Base-by-base conservation (phyloP, 1,140 invertebrate species). In the Trichonephila clavata region DNA sequence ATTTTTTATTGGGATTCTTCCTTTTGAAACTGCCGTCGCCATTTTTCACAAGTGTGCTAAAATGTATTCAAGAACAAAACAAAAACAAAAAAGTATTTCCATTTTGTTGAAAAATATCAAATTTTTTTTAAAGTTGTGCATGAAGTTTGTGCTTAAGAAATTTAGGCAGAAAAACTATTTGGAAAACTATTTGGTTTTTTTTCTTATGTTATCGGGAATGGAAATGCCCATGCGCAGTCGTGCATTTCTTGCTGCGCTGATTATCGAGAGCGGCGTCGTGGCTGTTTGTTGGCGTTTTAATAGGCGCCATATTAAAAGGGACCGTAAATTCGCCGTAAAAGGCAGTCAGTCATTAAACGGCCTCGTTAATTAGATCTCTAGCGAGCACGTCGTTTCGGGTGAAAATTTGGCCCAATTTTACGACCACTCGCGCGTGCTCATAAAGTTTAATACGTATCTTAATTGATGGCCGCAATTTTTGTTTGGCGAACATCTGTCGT, bases 361-460 rank as follows among this genome's bases (percentile, higher is more conserved):
- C 91, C 27, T 92, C 91, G 80, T 92, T 92, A 92, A 92, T 92
- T 92, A 92, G 91, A 86, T 68, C 81, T 21, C 63, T 61, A 71
- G 50, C 21, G 43, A 24, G 50, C 50, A 57, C 59, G 32, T 61
- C 59, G 83, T 83, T 91, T 86, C 7, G 81, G 91, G 27, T n/a
- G 83, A 92, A 92, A 92, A 86, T 92, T 92, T 68, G 83, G 81
- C 83, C 63, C 16, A 71, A 86, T 86, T 92, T 92, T 92, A 92
- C 83, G 91, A 86, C 63, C 63, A 27, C 27, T 57, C 91, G 91
- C 81, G 91, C 91, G 81, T 92, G 91, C 83, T 86, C 91, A 92
- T 92, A 92, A 92, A 92, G 81, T 92, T 92, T 92, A 86, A 92
- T 92, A 92, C 84, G 65, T 50, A 92, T 86, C 91, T 92, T 86